phyloP scores from a whole-genome alignment of 2,888 invertebrate genomes.

The Eumerus sabulonum region DNA sequence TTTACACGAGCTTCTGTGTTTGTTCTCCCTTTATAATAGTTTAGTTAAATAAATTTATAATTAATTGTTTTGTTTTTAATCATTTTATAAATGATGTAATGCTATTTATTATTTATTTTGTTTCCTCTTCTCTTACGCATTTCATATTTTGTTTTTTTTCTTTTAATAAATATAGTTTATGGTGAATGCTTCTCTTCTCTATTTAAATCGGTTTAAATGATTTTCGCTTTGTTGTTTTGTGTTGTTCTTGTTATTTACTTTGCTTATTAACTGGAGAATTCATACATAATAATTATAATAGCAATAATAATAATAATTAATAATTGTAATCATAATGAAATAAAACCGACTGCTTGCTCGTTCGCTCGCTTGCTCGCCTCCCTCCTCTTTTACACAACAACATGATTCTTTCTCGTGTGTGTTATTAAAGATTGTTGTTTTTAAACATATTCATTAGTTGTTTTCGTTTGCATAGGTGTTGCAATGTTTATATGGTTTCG shows the following conservation, averaged over 20 bases:
- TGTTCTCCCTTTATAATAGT: constrained; percentile 51
- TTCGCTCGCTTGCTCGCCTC: no score
- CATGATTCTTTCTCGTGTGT: constrained; percentile 21
- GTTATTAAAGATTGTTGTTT: constrained; percentile 10
- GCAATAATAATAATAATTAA: constrained; percentile 58
- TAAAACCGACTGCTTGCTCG: constrained; percentile 50
- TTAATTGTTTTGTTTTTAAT: constrained; percentile 66
- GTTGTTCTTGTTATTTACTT: constrained; percentile 50
- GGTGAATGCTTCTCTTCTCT: constrained; percentile 52
- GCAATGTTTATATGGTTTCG: constrained; percentile 42
- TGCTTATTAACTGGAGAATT: constrained; percentile 63
- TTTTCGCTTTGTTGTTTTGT: constrained; percentile 21
- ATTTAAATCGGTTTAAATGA: constrained; percentile 37
- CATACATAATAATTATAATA: constrained; percentile 66
- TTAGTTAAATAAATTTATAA: constrained; percentile 68
- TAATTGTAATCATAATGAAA: constrained; percentile 36
- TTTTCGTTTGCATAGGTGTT: constrained; percentile 55
- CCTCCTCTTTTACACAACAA: no score
- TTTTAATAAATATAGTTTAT: constrained; percentile 64
- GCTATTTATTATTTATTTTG: constrained; percentile 56
- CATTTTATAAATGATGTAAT: constrained; percentile 66
- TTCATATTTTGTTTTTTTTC: constrained; percentile 42
- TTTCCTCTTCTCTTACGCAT: constrained; percentile 40
- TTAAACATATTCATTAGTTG: constrained; percentile 26
- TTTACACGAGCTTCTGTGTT: constrained; percentile 56